phyloP scores from a whole-genome alignment of 1,140 invertebrate genomes.

The Trissolcus basalis region DNA sequence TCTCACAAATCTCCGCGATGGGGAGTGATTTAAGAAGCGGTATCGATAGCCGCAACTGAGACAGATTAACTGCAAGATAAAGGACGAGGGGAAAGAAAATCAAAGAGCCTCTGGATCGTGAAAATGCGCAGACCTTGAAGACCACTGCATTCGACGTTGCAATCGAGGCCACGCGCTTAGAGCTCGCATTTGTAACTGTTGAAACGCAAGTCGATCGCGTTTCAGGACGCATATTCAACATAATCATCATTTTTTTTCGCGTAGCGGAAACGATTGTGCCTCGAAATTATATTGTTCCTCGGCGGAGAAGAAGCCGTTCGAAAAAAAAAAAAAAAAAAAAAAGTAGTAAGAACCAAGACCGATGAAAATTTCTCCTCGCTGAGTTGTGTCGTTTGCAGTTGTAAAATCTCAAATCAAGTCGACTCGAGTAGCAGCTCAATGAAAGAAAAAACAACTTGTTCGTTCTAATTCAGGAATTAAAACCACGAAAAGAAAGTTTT shows the following conservation, averaged over 20 bases:
- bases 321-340: too few relatives aligned
- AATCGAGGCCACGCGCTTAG: conserved; percentile 47
- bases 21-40: conserved; percentile 23
- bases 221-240: conserved; percentile 16
- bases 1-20: conserved; percentile 25
- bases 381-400: too few relatives aligned
- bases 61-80: conserved; percentile 24
- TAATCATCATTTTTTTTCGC: conserved; percentile 25
- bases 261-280: neutral
- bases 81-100: neutral
- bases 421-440: too few relatives aligned
- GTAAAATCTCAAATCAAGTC: too few relatives aligned
- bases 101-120: conserved; percentile 22
- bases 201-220: conserved; percentile 36
- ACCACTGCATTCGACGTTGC: conserved; percentile 27
- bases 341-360: too few relatives aligned
- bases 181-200: conserved; percentile 39
- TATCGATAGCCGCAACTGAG: conserved; percentile 21
- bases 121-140: conserved; percentile 43
- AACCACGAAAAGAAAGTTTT: conserved; percentile 1
- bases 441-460: neutral
- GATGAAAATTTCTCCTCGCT: too few relatives aligned
- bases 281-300: too few relatives aligned
- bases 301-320: too few relatives aligned
- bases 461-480: conserved; percentile 3